phyloP scores from a whole-genome alignment of 2,888 invertebrate genomes.

The Aromia moschata region DNA sequence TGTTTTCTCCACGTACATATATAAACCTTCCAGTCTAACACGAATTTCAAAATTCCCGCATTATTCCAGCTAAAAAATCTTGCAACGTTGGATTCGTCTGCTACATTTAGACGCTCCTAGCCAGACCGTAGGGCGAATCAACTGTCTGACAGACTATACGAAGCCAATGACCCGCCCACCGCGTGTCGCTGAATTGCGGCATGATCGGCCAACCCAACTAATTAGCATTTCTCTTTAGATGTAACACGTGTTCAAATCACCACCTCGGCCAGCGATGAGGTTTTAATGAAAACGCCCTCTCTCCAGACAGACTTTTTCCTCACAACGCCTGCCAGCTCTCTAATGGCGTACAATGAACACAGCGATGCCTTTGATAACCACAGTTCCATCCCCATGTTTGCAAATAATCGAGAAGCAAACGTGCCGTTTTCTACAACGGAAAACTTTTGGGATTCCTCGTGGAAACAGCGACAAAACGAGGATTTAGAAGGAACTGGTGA shows the following conservation, averaged over 20 bases:
- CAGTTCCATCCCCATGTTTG: background rate
- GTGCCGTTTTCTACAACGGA: background rate
- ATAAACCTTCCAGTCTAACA: too few species aligned
- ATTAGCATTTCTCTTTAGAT: too few species aligned
- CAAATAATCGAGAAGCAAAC: background rate
- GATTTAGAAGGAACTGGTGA: conserved; percentile 1
- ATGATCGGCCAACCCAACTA: too few species aligned
- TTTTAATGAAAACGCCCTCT: conserved; percentile 29
- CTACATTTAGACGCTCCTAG: too few species aligned
- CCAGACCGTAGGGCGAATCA: too few species aligned
- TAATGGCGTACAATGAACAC: background rate
- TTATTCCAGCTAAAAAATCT: too few species aligned
- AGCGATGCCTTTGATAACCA: background rate
- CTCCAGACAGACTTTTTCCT: background rate
- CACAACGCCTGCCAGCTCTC: conserved; percentile 17
- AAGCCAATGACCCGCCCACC: too few species aligned
- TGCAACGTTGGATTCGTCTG: too few species aligned
- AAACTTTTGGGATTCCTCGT: background rate
- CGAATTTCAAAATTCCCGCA: too few species aligned
- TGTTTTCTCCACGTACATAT: too few species aligned
- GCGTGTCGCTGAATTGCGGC: too few species aligned
- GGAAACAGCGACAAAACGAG: background rate
- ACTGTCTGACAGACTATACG: too few species aligned
- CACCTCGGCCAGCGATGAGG: conserved; percentile 33
- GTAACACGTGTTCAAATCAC: conserved; percentile 25